Evolutionary conservation across 2,888 invertebrate species (phyloP).

Genomic region (Leptinotarsa juncta): DNA sequence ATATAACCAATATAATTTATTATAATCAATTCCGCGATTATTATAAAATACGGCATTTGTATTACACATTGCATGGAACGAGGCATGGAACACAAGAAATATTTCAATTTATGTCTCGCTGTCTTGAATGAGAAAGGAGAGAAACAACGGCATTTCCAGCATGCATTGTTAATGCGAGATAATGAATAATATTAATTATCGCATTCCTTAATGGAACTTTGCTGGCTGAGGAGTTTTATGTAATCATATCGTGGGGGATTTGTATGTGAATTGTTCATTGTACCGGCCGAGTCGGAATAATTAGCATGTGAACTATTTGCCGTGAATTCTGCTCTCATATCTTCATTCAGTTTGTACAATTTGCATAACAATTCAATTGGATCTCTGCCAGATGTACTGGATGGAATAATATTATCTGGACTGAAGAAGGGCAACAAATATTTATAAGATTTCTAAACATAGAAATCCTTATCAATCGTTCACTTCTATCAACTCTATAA

Average conservation of each 20-base stretch:
- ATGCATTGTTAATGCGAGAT: conserved; percentile 20
- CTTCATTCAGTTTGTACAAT: too few species aligned
- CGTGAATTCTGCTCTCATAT: background rate
- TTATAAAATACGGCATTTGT: conserved; percentile 17
- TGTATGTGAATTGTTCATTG: conserved; percentile 11
- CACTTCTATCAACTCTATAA: too few species aligned
- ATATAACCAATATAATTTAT: conserved; percentile 13
- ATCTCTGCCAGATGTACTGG: too few species aligned
- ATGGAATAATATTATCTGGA: too few species aligned
- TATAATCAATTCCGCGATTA: conserved; percentile 17
- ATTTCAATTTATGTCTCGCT: background rate
- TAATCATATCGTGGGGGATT: background rate
- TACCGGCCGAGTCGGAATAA: background rate
- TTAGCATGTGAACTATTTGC: background rate
- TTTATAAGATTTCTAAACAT: too few species aligned
- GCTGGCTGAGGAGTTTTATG: conserved; percentile 7
- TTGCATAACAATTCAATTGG: too few species aligned
- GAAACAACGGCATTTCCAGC: conserved; percentile 19
- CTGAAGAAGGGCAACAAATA: too few species aligned
- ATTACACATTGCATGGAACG: conserved; percentile 9
- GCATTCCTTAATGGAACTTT: conserved; percentile 20
- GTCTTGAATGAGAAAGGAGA: conserved; percentile 15
- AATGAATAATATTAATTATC: conserved; percentile 21
- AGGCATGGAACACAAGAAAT: background rate
- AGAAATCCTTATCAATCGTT: too few species aligned